Evolutionary conservation across 2,113 vertebrate species (phyloP).

Genomic region (Saguinus midas): DNA sequence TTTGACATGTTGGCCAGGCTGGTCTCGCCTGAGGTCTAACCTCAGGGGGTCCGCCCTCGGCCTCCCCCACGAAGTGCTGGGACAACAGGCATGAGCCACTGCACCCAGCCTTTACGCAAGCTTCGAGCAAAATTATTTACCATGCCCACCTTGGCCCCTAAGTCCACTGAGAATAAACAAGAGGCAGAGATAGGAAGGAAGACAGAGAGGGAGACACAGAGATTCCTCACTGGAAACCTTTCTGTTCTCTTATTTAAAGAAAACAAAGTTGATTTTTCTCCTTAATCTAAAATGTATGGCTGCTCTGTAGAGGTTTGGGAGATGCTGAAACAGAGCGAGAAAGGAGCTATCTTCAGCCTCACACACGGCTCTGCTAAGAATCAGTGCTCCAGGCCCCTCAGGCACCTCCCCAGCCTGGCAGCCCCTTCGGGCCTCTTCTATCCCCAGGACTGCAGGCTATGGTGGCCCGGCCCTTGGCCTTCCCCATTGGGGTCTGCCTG

Average conservation of each 20-base stretch:
- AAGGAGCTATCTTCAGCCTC: background rate
- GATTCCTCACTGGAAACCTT: rapidly evolving
- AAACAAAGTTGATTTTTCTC: background rate
- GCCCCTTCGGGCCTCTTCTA: background rate
- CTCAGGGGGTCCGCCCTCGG: no score
- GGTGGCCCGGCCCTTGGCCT: background rate
- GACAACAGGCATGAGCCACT: no score
- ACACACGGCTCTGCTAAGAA: background rate
- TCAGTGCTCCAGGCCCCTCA: no score
- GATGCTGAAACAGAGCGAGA: background rate
- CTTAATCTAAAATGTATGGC: rapidly evolving
- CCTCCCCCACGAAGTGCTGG: no score
- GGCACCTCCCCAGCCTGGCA: rapidly evolving
- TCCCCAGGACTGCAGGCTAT: background rate
- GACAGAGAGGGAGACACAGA: background rate
- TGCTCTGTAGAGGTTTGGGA: background rate
- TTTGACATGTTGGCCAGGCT: no score
- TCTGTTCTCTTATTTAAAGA: background rate
- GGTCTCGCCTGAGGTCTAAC: no score
- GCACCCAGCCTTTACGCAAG: no score
- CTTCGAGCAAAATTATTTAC: background rate
- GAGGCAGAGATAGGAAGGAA: background rate
- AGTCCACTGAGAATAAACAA: background rate
- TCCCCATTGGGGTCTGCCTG: rapidly evolving
- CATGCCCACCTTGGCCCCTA: background rate